phyloP scores from a whole-genome alignment of 2,113 vertebrate species.

The Martes martes region DNA sequence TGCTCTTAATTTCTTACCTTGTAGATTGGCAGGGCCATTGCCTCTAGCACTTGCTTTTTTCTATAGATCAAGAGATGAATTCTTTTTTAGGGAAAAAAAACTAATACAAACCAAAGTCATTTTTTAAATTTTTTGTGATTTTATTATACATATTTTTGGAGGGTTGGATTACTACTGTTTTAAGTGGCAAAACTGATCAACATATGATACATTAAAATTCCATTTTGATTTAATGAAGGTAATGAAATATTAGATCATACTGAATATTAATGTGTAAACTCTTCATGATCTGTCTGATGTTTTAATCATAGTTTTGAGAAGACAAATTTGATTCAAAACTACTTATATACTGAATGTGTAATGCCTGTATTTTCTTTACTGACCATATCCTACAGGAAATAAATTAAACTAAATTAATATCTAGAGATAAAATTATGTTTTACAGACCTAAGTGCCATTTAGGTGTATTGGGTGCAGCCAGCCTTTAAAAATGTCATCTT shows the following conservation, averaged over 20 bases:
- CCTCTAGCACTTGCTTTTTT: background rate
- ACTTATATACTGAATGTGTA: conserved; percentile 43
- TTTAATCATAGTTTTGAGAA: conserved; percentile 40
- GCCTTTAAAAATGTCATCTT: background rate
- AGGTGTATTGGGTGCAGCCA: conserved; percentile 45
- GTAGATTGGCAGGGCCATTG: accelerated
- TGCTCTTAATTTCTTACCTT: background rate
- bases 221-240: conserved; percentile 33
- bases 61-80: background rate
- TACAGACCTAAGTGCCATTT: conserved; percentile 31
- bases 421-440: conserved; percentile 67
- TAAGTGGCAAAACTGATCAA: background rate
- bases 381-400: conserved; percentile 53
- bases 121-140: background rate
- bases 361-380: conserved; percentile 46
- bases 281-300: background rate
- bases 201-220: background rate
- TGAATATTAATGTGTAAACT: conserved; percentile 40
- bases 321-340: conserved; percentile 38
- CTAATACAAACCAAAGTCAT: background rate
- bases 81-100: background rate
- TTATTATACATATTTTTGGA: background rate
- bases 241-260: background rate
- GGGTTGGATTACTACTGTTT: background rate
- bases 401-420: conserved; percentile 63